Conservation (phyloP, 2,113 vertebrate genomes). For the Tricholaema leucomelas region DNA sequence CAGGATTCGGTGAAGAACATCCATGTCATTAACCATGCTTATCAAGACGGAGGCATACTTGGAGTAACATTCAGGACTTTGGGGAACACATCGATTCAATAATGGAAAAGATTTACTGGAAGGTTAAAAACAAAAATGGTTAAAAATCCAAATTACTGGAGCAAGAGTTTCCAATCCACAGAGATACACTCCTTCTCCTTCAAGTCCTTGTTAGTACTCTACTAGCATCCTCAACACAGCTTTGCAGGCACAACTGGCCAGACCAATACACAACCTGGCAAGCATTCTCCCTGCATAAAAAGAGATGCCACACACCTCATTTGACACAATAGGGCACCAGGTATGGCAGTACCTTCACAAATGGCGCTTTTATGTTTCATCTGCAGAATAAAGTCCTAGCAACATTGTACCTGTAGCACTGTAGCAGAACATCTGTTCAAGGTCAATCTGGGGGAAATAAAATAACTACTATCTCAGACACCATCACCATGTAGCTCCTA, state of each 20-base stretch:
- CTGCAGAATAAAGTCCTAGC: background rate
- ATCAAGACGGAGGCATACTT: constrained; percentile 71
- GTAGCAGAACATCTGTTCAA: background rate
- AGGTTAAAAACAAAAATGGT: constrained; percentile 35
- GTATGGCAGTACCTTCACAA: background rate
- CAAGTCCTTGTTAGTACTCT: background rate
- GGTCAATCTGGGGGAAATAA: background rate
- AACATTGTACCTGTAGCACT: background rate
- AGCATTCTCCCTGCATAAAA: background rate
- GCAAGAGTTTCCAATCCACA: background rate
- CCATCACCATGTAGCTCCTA: background rate
- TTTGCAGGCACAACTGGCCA: background rate
- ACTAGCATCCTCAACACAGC: background rate
- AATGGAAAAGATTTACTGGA: constrained; percentile 78
- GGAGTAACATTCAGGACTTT: constrained; percentile 78
- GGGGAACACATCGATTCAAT: constrained; percentile 81
- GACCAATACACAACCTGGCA: background rate
- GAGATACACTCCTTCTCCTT: background rate
- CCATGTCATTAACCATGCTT: constrained; percentile 71
- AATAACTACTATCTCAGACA: background rate
- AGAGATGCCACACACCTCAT: background rate
- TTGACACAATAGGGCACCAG: background rate
- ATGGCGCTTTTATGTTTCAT: background rate
- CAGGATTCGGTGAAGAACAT: constrained; percentile 75
- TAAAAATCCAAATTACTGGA: background rate